phyloP scores from a whole-genome alignment of 53 echinoderm and acorn worm species.

The Antedon mediterranea region DNA sequence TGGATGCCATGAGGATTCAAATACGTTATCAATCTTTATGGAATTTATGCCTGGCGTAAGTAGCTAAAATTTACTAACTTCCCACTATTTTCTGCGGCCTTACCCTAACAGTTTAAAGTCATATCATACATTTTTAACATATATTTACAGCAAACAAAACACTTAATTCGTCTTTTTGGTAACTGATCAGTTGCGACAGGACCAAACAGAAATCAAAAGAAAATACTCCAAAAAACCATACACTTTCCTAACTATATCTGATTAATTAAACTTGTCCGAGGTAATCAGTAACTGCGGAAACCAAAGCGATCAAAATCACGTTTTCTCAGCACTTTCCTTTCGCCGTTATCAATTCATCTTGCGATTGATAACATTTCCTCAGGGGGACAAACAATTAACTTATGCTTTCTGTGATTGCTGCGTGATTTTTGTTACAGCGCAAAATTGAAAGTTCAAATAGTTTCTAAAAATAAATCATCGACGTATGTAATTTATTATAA shows the following conservation, averaged over 20 bases:
- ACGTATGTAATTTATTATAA: background rate
- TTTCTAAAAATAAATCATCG: background rate
- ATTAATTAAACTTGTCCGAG: background rate
- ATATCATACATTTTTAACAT: too few species aligned
- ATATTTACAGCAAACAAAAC: too few species aligned
- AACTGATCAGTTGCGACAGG: too few species aligned
- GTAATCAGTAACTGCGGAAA: background rate
- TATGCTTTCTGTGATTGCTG: background rate
- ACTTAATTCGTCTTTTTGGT: too few species aligned
- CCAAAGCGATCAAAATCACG: background rate
- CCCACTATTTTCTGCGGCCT: too few species aligned
- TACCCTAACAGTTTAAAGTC: too few species aligned
- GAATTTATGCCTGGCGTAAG: slow-evolving; percentile 96
- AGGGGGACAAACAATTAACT: background rate
- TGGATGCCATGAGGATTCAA: slow-evolving; percentile 73
- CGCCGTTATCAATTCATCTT: background rate
- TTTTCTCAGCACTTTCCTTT: background rate
- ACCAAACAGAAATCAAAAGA: too few species aligned
- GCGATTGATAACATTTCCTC: background rate
- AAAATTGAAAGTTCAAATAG: background rate
- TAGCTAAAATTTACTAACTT: background rate
- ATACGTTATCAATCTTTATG: slow-evolving; percentile 87
- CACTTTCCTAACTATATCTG: background rate
- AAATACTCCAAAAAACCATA: too few species aligned
- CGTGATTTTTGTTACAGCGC: background rate